A percentile compares a stretch with the other conserved stretches of the same genome.
phyloP scores from a whole-genome alignment of 1,140 invertebrate genomes.

The Temnothorax longispinosus region DNA sequence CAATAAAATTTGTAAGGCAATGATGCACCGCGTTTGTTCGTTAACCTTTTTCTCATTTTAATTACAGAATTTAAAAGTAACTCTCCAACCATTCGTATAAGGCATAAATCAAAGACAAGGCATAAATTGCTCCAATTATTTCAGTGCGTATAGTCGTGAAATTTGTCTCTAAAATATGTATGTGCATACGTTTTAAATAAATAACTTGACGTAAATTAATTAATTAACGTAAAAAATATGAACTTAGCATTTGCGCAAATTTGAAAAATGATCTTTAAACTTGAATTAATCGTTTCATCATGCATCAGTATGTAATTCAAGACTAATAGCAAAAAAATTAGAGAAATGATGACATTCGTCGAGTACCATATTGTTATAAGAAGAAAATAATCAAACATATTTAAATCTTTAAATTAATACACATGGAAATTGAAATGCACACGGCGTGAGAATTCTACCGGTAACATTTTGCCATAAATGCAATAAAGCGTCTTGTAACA shows the following conservation, averaged over 20 bases:
- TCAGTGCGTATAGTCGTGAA: not conserved
- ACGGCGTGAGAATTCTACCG: not conserved
- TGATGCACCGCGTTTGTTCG: not conserved
- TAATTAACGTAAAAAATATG: not conserved
- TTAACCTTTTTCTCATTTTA: conserved; percentile 1
- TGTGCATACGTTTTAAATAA: not conserved
- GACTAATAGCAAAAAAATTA: not conserved
- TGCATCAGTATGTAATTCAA: not conserved
- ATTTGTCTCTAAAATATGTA: not conserved
- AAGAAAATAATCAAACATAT: not conserved
- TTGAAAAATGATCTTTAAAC: not conserved
- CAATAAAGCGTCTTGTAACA: not conserved
- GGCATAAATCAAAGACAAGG: not conserved
- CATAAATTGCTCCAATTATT: not conserved
- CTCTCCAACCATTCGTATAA: too few species aligned
- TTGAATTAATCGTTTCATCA: not conserved
- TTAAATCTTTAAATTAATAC: not conserved
- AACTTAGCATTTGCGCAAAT: not conserved
- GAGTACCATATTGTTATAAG: not conserved
- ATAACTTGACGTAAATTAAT: not conserved
- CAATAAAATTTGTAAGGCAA: conserved; percentile 66
- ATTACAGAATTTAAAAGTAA: conserved; percentile 4
- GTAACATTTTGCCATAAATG: not conserved
- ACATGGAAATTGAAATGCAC: not conserved
- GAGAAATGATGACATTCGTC: not conserved